phyloP scores from a whole-genome alignment of 1,140 invertebrate genomes.

The Dinoponera quadriceps region DNA sequence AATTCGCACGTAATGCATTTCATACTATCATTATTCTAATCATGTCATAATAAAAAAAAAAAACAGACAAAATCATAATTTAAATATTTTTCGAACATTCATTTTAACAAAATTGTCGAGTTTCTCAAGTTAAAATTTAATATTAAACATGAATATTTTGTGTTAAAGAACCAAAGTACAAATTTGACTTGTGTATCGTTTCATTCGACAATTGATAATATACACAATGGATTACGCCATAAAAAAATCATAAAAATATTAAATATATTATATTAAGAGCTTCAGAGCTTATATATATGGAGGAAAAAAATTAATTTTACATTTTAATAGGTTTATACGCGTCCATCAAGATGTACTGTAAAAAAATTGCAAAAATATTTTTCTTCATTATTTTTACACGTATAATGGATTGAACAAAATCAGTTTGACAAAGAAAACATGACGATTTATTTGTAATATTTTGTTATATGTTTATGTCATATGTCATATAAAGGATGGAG shows the following conservation, averaged over 20 bases:
- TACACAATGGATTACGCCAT: slow-evolving; percentile 20
- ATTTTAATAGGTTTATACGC: slow-evolving; percentile 36
- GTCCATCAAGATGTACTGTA: slow-evolving; percentile 29
- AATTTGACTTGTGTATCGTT: neutral
- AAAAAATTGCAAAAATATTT: slow-evolving; percentile 59
- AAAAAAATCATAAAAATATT: slow-evolving; percentile 36
- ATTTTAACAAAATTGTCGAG: too few species aligned
- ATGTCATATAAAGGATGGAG: slow-evolving; percentile 45
- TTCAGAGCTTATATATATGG: slow-evolving; percentile 20
- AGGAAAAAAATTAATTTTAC: slow-evolving; percentile 36
- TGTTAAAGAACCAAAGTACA: too few species aligned
- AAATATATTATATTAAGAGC: slow-evolving; percentile 8
- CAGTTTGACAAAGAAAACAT: slow-evolving; percentile 49
- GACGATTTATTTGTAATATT: slow-evolving; percentile 59
- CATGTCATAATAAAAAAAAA: slow-evolving; percentile 1
- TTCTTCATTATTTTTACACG: slow-evolving; percentile 54
- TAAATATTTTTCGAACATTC: slow-evolving; percentile 21
- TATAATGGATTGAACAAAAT: slow-evolving; percentile 41
- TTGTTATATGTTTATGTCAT: slow-evolving; percentile 46
- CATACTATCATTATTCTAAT: slow-evolving; percentile 21
- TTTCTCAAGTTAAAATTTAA: too few species aligned
- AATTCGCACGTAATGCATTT: slow-evolving; percentile 31
- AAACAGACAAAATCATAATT: slow-evolving; percentile 10
- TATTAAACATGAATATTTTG: too few species aligned
- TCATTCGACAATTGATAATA: neutral